These are phyloP conservation scores for Pseudorhombus dupliciocellatus DNA, from an alignment of 2,113 vertebrate species.

Conservation along the genomic window DNA sequence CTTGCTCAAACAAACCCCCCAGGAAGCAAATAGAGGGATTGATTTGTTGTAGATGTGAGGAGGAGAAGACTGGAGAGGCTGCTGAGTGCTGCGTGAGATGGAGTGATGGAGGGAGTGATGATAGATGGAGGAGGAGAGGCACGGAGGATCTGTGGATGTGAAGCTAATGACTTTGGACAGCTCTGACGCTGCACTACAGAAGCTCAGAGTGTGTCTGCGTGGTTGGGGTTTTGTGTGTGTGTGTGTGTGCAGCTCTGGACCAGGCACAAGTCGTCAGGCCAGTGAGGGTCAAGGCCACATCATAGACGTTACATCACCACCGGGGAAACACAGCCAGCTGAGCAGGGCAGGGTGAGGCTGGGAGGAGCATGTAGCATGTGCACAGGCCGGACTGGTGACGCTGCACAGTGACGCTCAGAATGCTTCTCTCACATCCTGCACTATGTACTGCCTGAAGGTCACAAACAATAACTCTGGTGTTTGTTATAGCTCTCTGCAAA, in stretches of 20 bases:
- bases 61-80: constrained; percentile 53
- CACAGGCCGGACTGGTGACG: not conserved
- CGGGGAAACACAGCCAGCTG: constrained; percentile 36
- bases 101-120: constrained; percentile 62
- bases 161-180: constrained; percentile 73
- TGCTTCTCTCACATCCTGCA: not conserved
- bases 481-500: not conserved
- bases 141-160: constrained; percentile 58
- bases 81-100: constrained; percentile 44
- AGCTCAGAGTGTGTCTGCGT: constrained; percentile 10
- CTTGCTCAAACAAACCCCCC: constrained; percentile 70
- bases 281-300: constrained; percentile 58
- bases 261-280: constrained; percentile 45
- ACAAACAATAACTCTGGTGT: not conserved
- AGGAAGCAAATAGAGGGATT: constrained; percentile 69
- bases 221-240: constrained; percentile 7
- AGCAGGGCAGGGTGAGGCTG: not conserved
- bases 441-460: not conserved
- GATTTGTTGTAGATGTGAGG: constrained; percentile 72
- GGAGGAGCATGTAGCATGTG: constrained; percentile 16
- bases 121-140: constrained; percentile 69
- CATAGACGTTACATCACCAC: constrained; percentile 62
- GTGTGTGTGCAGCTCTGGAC: constrained; percentile 15
- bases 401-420: not conserved
- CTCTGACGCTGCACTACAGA: constrained; percentile 60